phyloP scores from a whole-genome alignment of 2,113 vertebrate genomes.

The Coptodon rendalli region DNA sequence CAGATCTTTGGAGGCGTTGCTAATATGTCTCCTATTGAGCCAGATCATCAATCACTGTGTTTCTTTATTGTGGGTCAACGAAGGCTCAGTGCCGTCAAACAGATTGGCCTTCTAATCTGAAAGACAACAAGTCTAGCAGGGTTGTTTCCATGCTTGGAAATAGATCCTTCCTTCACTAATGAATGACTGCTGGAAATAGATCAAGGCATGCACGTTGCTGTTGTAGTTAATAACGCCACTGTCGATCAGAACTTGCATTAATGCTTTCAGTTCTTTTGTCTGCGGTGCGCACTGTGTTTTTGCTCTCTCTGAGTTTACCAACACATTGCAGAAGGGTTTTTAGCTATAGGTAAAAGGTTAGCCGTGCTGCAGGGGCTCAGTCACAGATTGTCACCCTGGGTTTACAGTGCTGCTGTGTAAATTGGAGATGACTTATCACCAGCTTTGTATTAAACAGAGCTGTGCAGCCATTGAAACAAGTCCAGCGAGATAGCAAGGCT shows the following conservation, averaged over 20 bases:
- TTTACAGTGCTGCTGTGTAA: conserved; percentile 53
- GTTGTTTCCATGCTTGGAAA: neutral
- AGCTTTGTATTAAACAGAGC: conserved; percentile 28
- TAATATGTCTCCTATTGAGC: conserved; percentile 13
- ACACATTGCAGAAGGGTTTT: neutral
- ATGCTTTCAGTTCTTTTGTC: neutral
- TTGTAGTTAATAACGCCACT: neutral
- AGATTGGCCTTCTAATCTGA: neutral
- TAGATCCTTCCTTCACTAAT: neutral
- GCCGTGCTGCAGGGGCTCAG: conserved; percentile 8
- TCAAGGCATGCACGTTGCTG: neutral
- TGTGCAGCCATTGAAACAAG: conserved; percentile 11
- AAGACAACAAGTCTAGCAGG: neutral
- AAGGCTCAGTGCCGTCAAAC: neutral
- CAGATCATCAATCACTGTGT: conserved; percentile 7
- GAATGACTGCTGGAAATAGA: conserved; percentile 3
- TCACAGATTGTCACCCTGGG: conserved; percentile 46
- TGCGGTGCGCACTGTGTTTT: neutral
- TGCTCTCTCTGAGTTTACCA: neutral
- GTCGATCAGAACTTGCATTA: neutral
- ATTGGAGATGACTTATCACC: conserved; percentile 63
- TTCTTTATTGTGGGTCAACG: conserved; percentile 10
- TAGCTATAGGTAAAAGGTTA: conserved; percentile 6
- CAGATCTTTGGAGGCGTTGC: conserved; percentile 25
- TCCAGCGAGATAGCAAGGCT: neutral